Evolutionary conservation across 2,797 vertebrate genomes (phyloP), one percentile per base, ranked within the genome.

Genomic region (Gymnocypris eckloni): DNA sequence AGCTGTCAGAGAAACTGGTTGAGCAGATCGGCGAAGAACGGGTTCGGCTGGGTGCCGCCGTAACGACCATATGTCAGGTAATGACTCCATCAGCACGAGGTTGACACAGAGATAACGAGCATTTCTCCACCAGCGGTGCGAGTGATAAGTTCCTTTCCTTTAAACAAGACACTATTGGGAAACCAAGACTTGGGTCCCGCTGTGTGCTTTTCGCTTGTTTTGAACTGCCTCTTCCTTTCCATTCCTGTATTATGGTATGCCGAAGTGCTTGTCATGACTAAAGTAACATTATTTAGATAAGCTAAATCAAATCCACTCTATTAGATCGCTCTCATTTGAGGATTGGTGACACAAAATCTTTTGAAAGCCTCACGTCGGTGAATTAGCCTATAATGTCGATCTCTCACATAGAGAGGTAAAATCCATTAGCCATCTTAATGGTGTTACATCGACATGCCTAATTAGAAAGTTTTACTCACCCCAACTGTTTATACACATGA

Each of bases 1-100:
- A 95, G 93, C 94, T 96, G 90, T 96, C 93, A 0, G 88, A 94
- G 91, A 79, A 91, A 87, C 90, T 95, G 89, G 93, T 91, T 25
- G 93, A 95, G 43, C 87, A 78, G 71, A 87, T 94, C 22, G 95
- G 94, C 87, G 82, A 89, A 88, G 90, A 93, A 89, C 92, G 90
- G 41, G 92, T 96, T 91, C 92, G 90, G 18, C 90, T 95, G 92
- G 90, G 90, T 81, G 93, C 92, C 41, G 92, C 93, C 73, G 95
- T 96, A 92, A 95, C 75, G 85, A 89, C 93, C 93, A 95, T 95
- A 93, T 93, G 94, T 92, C 95, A 96, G 95, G 95, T 96, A 94
- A 94, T 89, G 75, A 88, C 92, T 94, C 92, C 91, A 92, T 93
- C 89, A 92, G 87, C 89, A 92, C 92, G 92, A 89, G 79, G 87